A percentile compares a stretch with the other conserved stretches of the same genome.
Conservation (phyloP, 2,888 invertebrate genomes). For the Philereme transversata region DNA sequence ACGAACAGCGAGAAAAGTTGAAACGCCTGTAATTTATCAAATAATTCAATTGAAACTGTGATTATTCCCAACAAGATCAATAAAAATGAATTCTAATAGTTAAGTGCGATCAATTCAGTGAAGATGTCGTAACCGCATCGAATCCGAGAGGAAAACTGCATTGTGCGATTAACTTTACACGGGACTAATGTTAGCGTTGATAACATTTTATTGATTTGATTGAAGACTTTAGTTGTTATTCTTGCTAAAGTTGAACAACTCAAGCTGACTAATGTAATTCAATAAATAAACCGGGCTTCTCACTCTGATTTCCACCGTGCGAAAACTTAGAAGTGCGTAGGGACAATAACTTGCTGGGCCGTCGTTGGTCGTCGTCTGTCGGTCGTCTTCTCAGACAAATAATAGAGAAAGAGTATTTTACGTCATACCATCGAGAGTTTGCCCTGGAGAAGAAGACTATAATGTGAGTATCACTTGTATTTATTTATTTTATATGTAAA, state of each 20-base stretch:
- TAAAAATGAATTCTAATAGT: slow-evolving; percentile 3
- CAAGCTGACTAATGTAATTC: background rate
- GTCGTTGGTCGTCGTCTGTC: background rate
- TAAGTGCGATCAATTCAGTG: background rate
- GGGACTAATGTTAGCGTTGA: background rate
- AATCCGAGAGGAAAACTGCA: slow-evolving; percentile 14
- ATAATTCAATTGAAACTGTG: slow-evolving; percentile 3
- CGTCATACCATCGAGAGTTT: slow-evolving; percentile 8
- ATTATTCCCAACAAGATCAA: background rate
- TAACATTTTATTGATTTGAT: slow-evolving; percentile 4
- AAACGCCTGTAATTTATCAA: slow-evolving; percentile 16
- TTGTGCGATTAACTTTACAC: slow-evolving; percentile 10
- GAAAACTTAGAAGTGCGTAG: slow-evolving; percentile 10
- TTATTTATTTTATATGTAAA: background rate
- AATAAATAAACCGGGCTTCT: background rate
- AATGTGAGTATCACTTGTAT: slow-evolving; percentile 32
- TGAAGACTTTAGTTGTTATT: background rate
- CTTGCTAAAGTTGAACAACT: slow-evolving; percentile 1
- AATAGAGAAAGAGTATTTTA: slow-evolving; percentile 5
- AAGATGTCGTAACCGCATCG: slow-evolving; percentile 10
- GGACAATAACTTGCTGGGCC: slow-evolving; percentile 4
- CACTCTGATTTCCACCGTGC: background rate
- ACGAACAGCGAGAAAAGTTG: slow-evolving; percentile 1
- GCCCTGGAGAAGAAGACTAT: slow-evolving; percentile 12
- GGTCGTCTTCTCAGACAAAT: slow-evolving; percentile 8